Conservation (phyloP, 1,140 invertebrate species). For the Bombus polaris region DNA sequence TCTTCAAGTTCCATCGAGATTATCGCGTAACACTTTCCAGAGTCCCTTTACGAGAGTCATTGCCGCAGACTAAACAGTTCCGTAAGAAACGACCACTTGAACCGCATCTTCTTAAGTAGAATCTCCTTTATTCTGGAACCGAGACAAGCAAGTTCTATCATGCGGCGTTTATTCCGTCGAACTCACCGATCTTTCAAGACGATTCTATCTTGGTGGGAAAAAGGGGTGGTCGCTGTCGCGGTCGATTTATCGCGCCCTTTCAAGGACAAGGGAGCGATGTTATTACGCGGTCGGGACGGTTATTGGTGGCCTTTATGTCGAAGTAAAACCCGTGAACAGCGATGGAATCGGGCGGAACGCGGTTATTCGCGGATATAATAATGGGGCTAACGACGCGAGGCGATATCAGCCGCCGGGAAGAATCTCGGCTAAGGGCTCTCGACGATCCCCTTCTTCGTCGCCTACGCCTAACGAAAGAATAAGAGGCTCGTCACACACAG, state of each 20-base stretch:
- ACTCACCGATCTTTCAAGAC: neutral
- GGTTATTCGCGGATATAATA: slow-evolving; percentile 42
- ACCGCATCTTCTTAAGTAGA: neutral
- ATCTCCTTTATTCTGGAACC: too few relatives aligned
- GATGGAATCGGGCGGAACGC: neutral
- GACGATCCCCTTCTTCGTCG: neutral
- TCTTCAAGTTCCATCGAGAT: neutral
- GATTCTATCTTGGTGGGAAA: neutral
- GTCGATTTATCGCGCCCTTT: slow-evolving; percentile 34
- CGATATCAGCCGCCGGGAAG: slow-evolving; percentile 9
- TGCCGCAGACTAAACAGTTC: slow-evolving; percentile 30
- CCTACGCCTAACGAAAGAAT: neutral
- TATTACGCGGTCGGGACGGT: slow-evolving; percentile 38
- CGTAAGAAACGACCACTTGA: neutral
- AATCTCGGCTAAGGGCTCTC: slow-evolving; percentile 31
- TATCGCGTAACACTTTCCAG: neutral
- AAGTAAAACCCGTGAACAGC: slow-evolving; percentile 37
- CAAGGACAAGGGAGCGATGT: neutral
- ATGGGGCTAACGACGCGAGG: slow-evolving; percentile 30
- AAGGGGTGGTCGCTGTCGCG: too few relatives aligned
- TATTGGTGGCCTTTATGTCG: slow-evolving; percentile 27
- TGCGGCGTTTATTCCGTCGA: neutral
- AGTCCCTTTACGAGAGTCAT: neutral
- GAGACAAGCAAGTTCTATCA: neutral
- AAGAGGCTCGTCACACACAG: neutral